These are phyloP conservation scores for Rhynchotus rufescens DNA, from an alignment of 2,797 vertebrate species.

Conservation along the genomic window DNA sequence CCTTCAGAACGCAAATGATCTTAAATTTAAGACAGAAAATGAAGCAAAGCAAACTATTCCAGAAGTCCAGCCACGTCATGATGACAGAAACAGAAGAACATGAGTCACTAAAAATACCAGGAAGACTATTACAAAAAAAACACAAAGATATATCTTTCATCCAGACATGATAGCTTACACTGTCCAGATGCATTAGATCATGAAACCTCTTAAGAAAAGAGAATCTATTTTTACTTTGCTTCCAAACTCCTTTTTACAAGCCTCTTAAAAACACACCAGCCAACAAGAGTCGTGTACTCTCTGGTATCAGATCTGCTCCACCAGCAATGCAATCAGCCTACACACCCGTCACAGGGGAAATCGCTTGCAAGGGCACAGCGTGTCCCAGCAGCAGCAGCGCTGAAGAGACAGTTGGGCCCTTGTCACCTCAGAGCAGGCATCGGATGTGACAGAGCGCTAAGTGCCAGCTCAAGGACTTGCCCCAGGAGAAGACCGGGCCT, in stretches of 20 bases:
- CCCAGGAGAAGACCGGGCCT: background rate
- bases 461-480: background rate
- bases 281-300: background rate
- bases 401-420: background rate
- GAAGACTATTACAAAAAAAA: background rate
- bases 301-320: background rate
- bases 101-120: background rate
- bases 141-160: background rate
- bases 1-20: slow-evolving; percentile 9
- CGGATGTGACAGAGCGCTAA: background rate
- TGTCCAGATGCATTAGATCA: slow-evolving; percentile 9
- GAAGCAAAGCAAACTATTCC: slow-evolving; percentile 13
- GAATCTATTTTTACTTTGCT: background rate
- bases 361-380: background rate
- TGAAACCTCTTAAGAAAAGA: background rate
- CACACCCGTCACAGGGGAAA: background rate
- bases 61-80: background rate
- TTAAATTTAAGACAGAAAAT: slow-evolving; percentile 1
- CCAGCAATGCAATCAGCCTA: background rate
- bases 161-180: background rate
- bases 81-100: background rate
- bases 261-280: background rate
- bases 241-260: slow-evolving; percentile 13
- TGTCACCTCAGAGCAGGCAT: background rate
- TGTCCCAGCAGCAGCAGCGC: background rate